Evolutionary conservation across 2,113 vertebrate species (phyloP).

Genomic region (Neolamprologus falcicula): DNA sequence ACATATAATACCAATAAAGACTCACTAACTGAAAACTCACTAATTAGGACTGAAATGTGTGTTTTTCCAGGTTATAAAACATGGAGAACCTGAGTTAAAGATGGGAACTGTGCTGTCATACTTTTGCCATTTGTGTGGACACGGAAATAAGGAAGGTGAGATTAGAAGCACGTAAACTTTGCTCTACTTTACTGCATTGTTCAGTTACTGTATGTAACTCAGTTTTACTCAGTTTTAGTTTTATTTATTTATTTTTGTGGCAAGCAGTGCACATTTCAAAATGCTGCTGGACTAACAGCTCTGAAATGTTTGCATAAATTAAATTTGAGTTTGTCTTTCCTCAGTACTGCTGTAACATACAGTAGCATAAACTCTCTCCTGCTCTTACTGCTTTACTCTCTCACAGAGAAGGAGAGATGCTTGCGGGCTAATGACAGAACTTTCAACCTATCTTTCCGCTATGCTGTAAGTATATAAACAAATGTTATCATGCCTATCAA

Average conservation of each 20-base stretch:
- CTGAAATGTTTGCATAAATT: not conserved
- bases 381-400: not conserved
- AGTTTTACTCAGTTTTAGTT: not conserved
- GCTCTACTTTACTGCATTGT: not conserved
- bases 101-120: conserved; percentile 68
- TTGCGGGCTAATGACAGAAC: conserved; percentile 83
- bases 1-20: not conserved
- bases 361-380: not conserved
- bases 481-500: not conserved
- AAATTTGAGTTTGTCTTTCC: not conserved
- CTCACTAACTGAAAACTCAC: not conserved
- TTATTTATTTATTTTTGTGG: not conserved
- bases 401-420: conserved; percentile 75
- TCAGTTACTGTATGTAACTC: not conserved
- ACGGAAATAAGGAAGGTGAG: conserved; percentile 69
- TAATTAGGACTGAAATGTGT: not conserved
- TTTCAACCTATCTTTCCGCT: conserved; percentile 78
- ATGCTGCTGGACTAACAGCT: not conserved
- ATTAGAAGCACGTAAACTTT: not conserved
- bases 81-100: conserved; percentile 62
- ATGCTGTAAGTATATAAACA: conserved; percentile 75
- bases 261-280: not conserved
- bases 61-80: conserved; percentile 49
- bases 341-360: not conserved
- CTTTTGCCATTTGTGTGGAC: conserved; percentile 60